Base-by-base conservation (phyloP, 2,888 invertebrate genomes). In the Psylliodes chrysocephalus region DNA sequence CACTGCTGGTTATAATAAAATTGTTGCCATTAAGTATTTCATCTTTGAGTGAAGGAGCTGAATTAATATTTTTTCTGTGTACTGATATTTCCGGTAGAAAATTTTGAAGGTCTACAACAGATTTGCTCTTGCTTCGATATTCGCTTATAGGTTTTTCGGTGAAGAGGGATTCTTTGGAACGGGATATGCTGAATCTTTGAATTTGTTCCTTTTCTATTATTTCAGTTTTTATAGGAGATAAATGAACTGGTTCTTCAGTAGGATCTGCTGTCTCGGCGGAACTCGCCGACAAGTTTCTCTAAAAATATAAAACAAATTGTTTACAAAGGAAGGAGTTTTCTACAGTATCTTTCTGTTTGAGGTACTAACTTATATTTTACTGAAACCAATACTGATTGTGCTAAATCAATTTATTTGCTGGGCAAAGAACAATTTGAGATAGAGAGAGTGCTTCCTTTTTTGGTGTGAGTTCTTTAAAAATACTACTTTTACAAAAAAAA, bases 31-130 rank as follows among this genome's bases (percentile, higher is more conserved):
- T 63, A 7, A 35, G 19, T 0, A 52, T n/a, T 1, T 75, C 72
- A 18, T 76, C 76, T 63, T 76, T 77, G 19, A 74, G 46, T 2
- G 77, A 74, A 5, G 82, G 82, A 1, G 82, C 82, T 1, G 82
- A 82, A 62, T 72, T 81, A 0, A 78, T 63, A 17, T 73, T 77
- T 68, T 81, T 81, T 54, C 82, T 75, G 12, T 33, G 64, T 44
- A 62, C 64, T 10, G 67, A 64, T 35, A 78, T 75, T 57, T 79
- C 78, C 0, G 78, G 78, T 25, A 76, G 62, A 49, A 75, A 77
- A 44, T 55, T 73, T 52, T 76, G 74, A 2, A 82, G 68, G 64
- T 81, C 78, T 7, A 76, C 75, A 55, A 80, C 79, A 0, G 81
- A 79, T 69, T 77, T 79, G 14, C 81, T 80, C 64, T 80, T 77